Conservation (phyloP, 1,140 invertebrate genomes). For the Goniozus legneri region DNA sequence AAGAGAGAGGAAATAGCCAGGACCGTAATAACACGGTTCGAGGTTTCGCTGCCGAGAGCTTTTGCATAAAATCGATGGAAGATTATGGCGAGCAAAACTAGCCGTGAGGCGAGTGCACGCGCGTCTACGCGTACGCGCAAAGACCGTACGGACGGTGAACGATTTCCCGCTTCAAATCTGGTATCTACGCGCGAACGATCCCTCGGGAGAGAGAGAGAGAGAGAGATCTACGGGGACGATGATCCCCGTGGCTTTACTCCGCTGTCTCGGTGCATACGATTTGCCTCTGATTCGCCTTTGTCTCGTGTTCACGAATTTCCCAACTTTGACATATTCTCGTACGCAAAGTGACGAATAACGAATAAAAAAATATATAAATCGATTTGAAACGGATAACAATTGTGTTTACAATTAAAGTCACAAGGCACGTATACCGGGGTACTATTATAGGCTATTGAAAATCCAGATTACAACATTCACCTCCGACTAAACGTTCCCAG, state of each 20-base stretch:
- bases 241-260: neutral
- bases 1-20: too few species aligned
- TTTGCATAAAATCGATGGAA: constrained; percentile 23
- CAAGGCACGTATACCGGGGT: too few species aligned
- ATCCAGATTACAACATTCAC: too few species aligned
- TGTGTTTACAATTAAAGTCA: too few species aligned
- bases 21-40: constrained; percentile 22
- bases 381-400: too few species aligned
- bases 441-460: too few species aligned
- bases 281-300: neutral
- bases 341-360: too few species aligned
- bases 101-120: neutral
- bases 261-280: neutral
- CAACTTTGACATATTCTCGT: too few species aligned
- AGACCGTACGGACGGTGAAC: neutral
- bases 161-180: constrained; percentile 1
- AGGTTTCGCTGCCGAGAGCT: constrained; percentile 16
- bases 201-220: constrained; percentile 1
- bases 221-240: too few species aligned
- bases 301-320: neutral
- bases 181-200: constrained; percentile 1
- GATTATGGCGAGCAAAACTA: constrained; percentile 15
- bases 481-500: too few species aligned
- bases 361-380: too few species aligned
- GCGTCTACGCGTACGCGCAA: neutral